Evolutionary conservation across 2,888 invertebrate species (phyloP), one percentile per base, ranked within the genome.

Genomic region (Microdon myrmicae): DNA sequence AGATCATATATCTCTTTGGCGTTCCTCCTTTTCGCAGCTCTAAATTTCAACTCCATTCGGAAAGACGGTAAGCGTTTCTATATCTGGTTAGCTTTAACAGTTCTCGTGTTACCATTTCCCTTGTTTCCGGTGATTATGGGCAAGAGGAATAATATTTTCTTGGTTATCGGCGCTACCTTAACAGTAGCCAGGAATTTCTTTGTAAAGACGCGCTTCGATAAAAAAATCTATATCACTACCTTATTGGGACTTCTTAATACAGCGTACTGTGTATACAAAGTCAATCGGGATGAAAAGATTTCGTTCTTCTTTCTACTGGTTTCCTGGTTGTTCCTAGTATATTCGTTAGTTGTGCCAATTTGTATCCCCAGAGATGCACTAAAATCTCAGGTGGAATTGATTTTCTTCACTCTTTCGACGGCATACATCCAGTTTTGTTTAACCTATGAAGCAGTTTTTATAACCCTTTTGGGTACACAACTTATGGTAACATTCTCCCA

Each of bases 401-500:
- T 89, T 25, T 82, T 84, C 54, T 81, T 86, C 3, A 83, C 86
- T 8, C 77, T 90, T 19, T 76, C 86, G 3, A 83, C 85, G 23
- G 86, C 89, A 6, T 87, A 88, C 69, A 80, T 86, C 0, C 75
- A 90, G 19, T 79, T 91, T 39, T 88, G 88, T 17, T 85, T 89
- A 13, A 85, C 89, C 2, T 90, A 93, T 72, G 94, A 94, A 75
- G 87, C 88, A 0, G 75, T 93, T 3, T 94, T 94, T 73, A 84
- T 90, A 59, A 81, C 91, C 22, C 58, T 79, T 16, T 67, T 79
- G 7, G 64, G 71, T 7, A 61, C 73, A 3, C 76, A 79, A 25
- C 47, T 77, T 10, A 49, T 71, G 37, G 38, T 74, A 2, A 53
- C 72, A 0, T 48, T 73, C 8, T 59, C 49, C 3, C 17, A 47